These are phyloP conservation scores for Eptesicus fuscus DNA, from an alignment of 2,113 vertebrate genomes.

Conservation along the genomic window DNA sequence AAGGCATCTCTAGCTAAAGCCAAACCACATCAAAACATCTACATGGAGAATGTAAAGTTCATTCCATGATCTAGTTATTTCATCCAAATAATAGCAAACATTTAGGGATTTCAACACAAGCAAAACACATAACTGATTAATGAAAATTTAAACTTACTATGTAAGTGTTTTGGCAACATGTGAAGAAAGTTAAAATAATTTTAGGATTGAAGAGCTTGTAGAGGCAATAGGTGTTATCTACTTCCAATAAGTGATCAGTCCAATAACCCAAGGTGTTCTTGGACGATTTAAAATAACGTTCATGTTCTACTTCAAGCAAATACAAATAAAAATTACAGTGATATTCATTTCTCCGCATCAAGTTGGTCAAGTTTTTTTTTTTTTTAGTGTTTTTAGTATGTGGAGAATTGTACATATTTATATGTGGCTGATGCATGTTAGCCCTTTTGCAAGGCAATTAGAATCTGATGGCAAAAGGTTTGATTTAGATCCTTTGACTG, in stretches of 20 bases:
- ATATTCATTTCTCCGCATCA: neutral
- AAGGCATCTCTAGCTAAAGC: constrained; percentile 27
- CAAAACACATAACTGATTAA: neutral
- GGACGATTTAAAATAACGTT: constrained; percentile 5
- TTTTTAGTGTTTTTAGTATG: neutral
- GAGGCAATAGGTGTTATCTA: neutral
- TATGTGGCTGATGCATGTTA: neutral
- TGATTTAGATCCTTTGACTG: neutral
- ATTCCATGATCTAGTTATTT: constrained; percentile 37
- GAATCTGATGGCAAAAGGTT: neutral
- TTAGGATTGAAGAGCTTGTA: neutral
- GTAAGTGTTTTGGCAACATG: neutral
- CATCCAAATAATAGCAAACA: constrained; percentile 36
- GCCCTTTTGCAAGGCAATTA: neutral
- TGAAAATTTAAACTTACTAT: constrained; percentile 22
- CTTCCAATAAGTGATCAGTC: constrained; percentile 12
- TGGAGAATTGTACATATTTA: neutral
- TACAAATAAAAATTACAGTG: constrained; percentile 17
- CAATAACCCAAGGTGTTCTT: neutral
- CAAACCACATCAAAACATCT: constrained; percentile 56
- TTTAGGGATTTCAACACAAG: constrained; percentile 24
- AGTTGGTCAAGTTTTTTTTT: neutral
- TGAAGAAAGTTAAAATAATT: constrained; percentile 5
- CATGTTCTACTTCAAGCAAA: neutral
- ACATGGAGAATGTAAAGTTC: constrained; percentile 46